Percentiles rank a stretch among this genome's conserved stretches.
phyloP scores from a whole-genome alignment of 2,888 invertebrate genomes.

The Parnassius glacialis region DNA sequence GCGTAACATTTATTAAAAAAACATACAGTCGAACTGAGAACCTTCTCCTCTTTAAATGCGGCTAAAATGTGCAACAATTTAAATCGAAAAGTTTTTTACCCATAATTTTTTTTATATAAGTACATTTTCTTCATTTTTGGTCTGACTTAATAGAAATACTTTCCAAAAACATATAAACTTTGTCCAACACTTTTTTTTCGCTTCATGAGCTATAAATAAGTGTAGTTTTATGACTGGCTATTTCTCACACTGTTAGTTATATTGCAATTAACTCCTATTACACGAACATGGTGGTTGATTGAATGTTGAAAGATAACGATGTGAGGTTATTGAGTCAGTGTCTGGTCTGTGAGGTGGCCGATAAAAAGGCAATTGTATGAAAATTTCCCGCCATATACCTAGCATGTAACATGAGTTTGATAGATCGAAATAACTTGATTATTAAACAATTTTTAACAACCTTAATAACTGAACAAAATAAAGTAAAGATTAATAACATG shows the following conservation, averaged over 20 bases:
- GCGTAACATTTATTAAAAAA: too few species aligned
- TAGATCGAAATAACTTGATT: background rate
- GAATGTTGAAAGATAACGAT: conserved; percentile 14
- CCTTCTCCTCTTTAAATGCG: too few species aligned
- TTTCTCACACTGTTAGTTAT: background rate
- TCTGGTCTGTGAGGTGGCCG: conserved; percentile 12
- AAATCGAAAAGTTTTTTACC: too few species aligned
- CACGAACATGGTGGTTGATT: conserved; percentile 12
- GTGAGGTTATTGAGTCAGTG: conserved; percentile 15
- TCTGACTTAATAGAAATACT: too few species aligned
- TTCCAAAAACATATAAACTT: too few species aligned
- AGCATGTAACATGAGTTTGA: conserved; percentile 2
- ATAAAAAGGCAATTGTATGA: conserved; percentile 6
- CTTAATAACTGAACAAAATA: too few species aligned
- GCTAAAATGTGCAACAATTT: too few species aligned
- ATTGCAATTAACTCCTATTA: background rate
- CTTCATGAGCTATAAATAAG: background rate
- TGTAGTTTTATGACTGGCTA: conserved; percentile 31
- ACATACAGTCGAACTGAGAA: too few species aligned
- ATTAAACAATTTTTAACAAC: too few species aligned
- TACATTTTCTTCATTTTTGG: too few species aligned
- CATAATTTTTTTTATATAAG: too few species aligned
- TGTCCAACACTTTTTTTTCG: background rate
- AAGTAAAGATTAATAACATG: too few species aligned
- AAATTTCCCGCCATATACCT: conserved; percentile 5